These are phyloP conservation scores for Crotalus helleri DNA, from an alignment of 2,113 vertebrate species.

Conservation along the genomic window DNA sequence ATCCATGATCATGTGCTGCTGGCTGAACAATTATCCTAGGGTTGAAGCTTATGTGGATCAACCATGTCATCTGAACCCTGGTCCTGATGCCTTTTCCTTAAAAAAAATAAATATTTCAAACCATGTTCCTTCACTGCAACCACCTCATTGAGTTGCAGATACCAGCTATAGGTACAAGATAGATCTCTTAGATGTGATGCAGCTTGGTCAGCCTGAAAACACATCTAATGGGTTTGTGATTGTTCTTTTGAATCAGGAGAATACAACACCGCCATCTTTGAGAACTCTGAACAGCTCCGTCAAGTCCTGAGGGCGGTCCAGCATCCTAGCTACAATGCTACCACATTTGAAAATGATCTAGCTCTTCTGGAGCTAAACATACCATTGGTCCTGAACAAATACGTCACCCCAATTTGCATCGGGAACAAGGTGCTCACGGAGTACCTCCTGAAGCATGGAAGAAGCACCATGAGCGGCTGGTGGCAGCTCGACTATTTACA, in stretches of 20 bases:
- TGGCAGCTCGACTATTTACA: slow-evolving; percentile 70
- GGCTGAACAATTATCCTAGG: no score
- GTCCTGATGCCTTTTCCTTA: background rate
- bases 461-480: slow-evolving; percentile 86
- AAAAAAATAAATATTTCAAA: background rate
- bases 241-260: slow-evolving; percentile 72
- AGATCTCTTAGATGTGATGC: rapidly evolving
- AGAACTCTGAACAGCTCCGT: slow-evolving; percentile 73
- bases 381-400: slow-evolving; percentile 70
- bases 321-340: slow-evolving; percentile 70
- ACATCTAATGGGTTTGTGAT: background rate
- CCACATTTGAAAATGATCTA: slow-evolving; percentile 80
- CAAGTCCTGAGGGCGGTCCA: slow-evolving; percentile 63
- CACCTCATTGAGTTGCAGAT: background rate
- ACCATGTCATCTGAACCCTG: background rate
- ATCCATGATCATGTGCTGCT: no score
- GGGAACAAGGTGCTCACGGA: slow-evolving; percentile 80
- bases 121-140: background rate
- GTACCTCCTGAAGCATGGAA: slow-evolving; percentile 68
- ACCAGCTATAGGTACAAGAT: background rate
- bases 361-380: slow-evolving; percentile 76
- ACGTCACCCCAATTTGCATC: slow-evolving; percentile 81
- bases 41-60: no score
- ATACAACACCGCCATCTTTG: slow-evolving; percentile 58
- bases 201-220: background rate